Conservation (phyloP, 2,113 vertebrate species). For the Puntigrus tetrazona region DNA sequence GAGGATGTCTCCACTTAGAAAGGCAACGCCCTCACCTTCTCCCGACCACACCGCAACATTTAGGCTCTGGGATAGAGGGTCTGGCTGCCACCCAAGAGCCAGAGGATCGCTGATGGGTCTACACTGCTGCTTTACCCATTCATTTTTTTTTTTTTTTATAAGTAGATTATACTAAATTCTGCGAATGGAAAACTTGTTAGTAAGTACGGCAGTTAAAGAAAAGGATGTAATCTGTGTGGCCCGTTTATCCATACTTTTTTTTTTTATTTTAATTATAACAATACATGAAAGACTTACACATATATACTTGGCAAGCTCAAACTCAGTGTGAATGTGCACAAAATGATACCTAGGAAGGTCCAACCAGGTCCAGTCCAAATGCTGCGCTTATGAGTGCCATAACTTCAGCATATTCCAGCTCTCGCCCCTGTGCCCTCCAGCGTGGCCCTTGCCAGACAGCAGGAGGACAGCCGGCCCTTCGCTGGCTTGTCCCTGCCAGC, state of each 20-base stretch:
- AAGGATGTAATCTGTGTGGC: neutral
- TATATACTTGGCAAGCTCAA: slow-evolving; percentile 9
- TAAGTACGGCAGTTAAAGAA: neutral
- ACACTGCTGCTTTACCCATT: neutral
- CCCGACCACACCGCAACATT: slow-evolving; percentile 64
- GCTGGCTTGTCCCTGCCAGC: slow-evolving; percentile 53
- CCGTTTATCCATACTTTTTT: neutral
- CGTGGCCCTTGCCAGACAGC: slow-evolving; percentile 43
- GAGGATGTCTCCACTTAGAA: slow-evolving; percentile 86
- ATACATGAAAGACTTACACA: neutral
- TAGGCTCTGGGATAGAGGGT: slow-evolving; percentile 21
- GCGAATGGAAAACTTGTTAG: slow-evolving; percentile 1
- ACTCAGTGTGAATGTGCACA: neutral
- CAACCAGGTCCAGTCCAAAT: slow-evolving; percentile 39
- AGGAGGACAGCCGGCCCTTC: slow-evolving; percentile 52
- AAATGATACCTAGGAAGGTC: slow-evolving; percentile 6
- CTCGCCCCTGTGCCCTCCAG: slow-evolving; percentile 49
- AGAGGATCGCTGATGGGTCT: slow-evolving; percentile 30
- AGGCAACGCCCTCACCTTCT: slow-evolving; percentile 78
- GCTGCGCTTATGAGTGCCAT: slow-evolving; percentile 47
- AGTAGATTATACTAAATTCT: slow-evolving; percentile 1
- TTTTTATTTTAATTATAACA: neutral
- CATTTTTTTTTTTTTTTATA: neutral
- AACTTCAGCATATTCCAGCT: slow-evolving; percentile 50
- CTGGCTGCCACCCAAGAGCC: slow-evolving; percentile 49